Conservation (phyloP, 2,113 vertebrate species). For the Rhabdomys dilectus region DNA sequence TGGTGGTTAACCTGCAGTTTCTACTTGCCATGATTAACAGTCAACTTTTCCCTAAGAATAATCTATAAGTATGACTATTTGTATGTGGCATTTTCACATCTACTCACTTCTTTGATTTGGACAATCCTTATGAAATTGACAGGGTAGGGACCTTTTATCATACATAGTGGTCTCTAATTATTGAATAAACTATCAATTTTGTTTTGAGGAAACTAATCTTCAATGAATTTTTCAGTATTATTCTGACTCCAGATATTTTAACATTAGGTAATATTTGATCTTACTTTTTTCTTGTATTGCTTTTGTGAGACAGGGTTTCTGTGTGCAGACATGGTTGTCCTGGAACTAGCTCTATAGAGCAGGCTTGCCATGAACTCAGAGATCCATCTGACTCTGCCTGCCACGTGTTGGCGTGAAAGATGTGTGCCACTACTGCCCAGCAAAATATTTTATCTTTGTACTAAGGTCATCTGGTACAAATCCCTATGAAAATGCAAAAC, state of each 20-base stretch:
- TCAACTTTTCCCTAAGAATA: background rate
- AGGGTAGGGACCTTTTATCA: background rate
- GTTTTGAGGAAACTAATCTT: slow-evolving; percentile 18
- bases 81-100: background rate
- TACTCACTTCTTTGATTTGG: slow-evolving; percentile 13
- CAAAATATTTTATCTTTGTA: background rate
- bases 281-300: background rate
- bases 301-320: no score
- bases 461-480: background rate
- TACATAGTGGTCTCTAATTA: slow-evolving; percentile 32
- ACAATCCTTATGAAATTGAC: background rate
- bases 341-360: no score
- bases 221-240: background rate
- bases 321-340: no score
- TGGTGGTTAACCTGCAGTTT: background rate
- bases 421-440: no score
- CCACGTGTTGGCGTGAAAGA: no score
- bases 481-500: background rate
- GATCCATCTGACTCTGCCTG: no score
- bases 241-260: background rate
- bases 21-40: background rate
- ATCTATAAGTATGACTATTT: background rate
- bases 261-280: slow-evolving; percentile 36
- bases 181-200: slow-evolving; percentile 33
- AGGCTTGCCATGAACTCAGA: no score